phyloP scores from a whole-genome alignment of 2,113 vertebrate species.

The Callorhinus ursinus region DNA sequence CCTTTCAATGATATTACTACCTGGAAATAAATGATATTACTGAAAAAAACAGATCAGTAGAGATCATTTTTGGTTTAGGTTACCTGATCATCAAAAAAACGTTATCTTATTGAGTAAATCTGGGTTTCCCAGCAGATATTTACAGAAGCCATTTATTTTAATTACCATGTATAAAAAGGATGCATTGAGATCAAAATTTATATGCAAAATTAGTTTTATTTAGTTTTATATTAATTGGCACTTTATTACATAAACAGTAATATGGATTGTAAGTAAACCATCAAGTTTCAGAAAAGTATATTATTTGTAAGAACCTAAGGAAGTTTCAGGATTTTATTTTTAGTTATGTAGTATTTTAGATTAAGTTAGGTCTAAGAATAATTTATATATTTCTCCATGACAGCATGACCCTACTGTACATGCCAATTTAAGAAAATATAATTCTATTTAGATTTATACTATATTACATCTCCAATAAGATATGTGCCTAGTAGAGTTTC shows the following conservation, averaged over 20 bases:
- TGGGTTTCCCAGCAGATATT: not conserved
- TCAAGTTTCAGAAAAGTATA: not conserved
- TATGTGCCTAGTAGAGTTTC: not conserved
- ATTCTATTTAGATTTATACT: not conserved
- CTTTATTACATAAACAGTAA: not conserved
- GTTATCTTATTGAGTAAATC: not conserved
- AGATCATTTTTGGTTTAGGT: not conserved
- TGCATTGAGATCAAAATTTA: not conserved
- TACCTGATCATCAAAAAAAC: not conserved
- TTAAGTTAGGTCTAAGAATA: not conserved
- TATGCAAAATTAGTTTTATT: not conserved
- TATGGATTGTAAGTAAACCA: not conserved
- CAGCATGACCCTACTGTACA: not conserved
- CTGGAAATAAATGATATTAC: not conserved
- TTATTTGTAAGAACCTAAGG: not conserved
- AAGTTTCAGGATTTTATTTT: not conserved
- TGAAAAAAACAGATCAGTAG: not conserved
- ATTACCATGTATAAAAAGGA: not conserved
- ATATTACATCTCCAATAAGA: not conserved
- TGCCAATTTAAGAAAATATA: not conserved
- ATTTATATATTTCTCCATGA: not conserved
- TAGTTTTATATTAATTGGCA: not conserved
- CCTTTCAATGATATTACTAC: not conserved
- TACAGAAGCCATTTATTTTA: not conserved
- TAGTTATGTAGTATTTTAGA: not conserved